Base-by-base conservation (phyloP, 2,797 vertebrate species). In the Tamandua tetradactyla region DNA sequence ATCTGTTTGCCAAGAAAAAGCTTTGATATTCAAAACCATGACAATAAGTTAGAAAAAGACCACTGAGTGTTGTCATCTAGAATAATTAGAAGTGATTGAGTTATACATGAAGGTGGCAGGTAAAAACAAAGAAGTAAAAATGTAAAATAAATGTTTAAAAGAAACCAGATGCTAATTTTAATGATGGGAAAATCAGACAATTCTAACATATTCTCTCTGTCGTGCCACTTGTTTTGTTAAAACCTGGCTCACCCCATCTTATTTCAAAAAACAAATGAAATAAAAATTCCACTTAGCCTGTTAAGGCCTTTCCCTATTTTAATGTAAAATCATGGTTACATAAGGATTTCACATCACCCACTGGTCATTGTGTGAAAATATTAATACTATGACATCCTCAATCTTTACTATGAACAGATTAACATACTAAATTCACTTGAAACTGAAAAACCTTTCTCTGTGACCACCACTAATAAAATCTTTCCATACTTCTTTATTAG, bases 71-170 rank as follows among this genome's bases (percentile, higher is more conserved):
- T 94, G 95, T 91, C 25, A 96, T 97, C 62, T 55, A 76, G 94
- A 97, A 96, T 94, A 98, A 97, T 97, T 94, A 75, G 79, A 97
- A 96, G 49, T 83, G n/a, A 97, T 91, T 87, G 23, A 96, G 76
- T 94, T 90, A 89, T 88, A 97, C 40, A 55, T 88, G 47, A 44
- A 68, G 32, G 18, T 72, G 30, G 55, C 32, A 27, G 30, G 40
- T 72, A 52, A 95, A 96, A 95, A 82, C n/a, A 94, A 72, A 91
- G 55, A 91, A 89, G 66, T 23, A 72, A 85, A 20, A 52, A 20
- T 4, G 66, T 80, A 93, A 94, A 94, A 14, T 79, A 76, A 94
- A 85, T 27, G 44, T 92, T 84, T 30, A 52, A 95, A 47, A 76
- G 47, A 72, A 61, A 84, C 13, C 62, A 1, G 7, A 44, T 35